phyloP scores from a whole-genome alignment of 2,797 vertebrate genomes.

The Picus viridis region DNA sequence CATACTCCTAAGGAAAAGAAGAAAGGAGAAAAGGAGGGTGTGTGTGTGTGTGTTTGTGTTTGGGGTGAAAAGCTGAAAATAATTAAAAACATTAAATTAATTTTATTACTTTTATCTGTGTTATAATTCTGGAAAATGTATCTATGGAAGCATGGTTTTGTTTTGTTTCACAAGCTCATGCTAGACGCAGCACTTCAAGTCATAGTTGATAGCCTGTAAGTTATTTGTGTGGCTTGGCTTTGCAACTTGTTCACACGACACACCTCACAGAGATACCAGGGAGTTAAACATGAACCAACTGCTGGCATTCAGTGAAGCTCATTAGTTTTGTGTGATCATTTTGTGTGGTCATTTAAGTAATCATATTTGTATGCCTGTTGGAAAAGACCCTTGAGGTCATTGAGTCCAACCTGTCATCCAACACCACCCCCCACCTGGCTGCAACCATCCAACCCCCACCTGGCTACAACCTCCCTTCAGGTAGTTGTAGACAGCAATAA shows the following conservation, averaged over 20 bases:
- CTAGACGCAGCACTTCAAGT: conserved; percentile 27
- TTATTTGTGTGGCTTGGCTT: conserved; percentile 33
- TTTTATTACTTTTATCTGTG: not conserved
- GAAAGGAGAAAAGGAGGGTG: not conserved
- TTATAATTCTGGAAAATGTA: not conserved
- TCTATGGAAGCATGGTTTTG: not conserved
- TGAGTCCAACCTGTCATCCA: no score
- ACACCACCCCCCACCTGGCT: no score
- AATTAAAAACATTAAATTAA: not conserved
- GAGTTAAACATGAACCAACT: conserved; percentile 1
- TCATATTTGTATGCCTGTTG: not conserved
- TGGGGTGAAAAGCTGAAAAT: not conserved
- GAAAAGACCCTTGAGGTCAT: no score
- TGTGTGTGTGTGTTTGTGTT: no score
- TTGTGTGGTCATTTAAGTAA: no score
- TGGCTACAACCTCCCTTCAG: no score
- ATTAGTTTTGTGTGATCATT: not conserved
- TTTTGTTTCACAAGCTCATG: not conserved
- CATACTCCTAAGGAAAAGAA: not conserved
- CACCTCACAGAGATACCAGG: conserved; percentile 4
- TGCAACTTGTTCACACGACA: conserved; percentile 28
- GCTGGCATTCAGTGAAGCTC: conserved; percentile 2
- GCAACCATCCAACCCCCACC: no score
- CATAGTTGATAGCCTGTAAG: not conserved
- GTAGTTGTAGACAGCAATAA: no score